A percentile compares a stretch with the other conserved stretches of the same genome.
Conservation (phyloP, 2,888 invertebrate genomes). For the Micoletzkya japonica region DNA sequence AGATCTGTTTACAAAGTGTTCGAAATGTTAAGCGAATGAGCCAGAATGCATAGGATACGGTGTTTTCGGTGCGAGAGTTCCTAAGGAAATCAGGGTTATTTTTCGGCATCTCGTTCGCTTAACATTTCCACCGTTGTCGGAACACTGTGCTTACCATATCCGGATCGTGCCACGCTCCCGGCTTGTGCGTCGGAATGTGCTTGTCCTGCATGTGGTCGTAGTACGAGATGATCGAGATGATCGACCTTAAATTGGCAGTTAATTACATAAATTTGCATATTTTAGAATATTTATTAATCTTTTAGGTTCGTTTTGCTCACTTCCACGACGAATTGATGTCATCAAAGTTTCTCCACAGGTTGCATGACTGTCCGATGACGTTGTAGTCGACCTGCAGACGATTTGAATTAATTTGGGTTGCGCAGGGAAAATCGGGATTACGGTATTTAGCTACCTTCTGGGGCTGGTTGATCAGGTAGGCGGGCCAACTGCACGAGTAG, state of each 20-base stretch:
- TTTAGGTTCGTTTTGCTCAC: neutral
- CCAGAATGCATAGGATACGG: too few relatives aligned
- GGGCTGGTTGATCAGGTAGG: constrained; percentile 71
- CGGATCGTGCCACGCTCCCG: constrained; percentile 68
- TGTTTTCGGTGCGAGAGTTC: too few relatives aligned
- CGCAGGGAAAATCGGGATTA: too few relatives aligned
- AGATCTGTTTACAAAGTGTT: too few relatives aligned
- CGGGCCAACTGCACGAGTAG: constrained; percentile 98
- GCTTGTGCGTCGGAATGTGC: constrained; percentile 66
- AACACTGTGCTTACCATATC: constrained; percentile 65
- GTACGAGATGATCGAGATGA: constrained; percentile 65
- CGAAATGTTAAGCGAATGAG: too few relatives aligned
- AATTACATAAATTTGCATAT: neutral
- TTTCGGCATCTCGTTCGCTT: too few relatives aligned
- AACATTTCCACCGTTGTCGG: neutral
- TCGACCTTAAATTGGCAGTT: constrained; percentile 48
- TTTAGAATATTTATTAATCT: constrained; percentile 6
- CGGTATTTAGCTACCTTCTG: constrained; percentile 31
- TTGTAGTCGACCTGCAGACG: constrained; percentile 62
- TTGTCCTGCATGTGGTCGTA: constrained; percentile 66
- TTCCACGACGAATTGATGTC: constrained; percentile 66
- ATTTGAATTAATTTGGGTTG: neutral
- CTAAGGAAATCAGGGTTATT: too few relatives aligned
- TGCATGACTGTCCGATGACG: constrained; percentile 65
- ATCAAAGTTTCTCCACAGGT: constrained; percentile 68